Base-by-base conservation (phyloP, 2,113 vertebrate genomes). In the Oreocharis arfaki region DNA sequence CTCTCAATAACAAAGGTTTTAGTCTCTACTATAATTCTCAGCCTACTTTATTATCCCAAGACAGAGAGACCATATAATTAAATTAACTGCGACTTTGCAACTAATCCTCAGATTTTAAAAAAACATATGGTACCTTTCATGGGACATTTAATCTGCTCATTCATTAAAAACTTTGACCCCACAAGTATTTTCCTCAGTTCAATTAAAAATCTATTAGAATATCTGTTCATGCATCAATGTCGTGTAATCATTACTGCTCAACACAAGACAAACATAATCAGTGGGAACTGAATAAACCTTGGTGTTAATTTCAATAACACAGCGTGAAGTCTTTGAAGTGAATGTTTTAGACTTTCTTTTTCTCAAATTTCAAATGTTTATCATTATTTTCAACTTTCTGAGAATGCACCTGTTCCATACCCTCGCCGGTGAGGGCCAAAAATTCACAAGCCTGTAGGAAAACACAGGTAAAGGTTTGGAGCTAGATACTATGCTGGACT, bases 21-120 rank as follows among this genome's bases (percentile, higher is more conserved):
- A 32, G 83, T 91, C 87, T 83, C 41, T 92, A 67, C 82, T 93
- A 52, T 73, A 92, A 87, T 85, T 96, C 47, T 95, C 41, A 79
- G 77, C 81, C 33, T 94, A 24, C 26, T 84, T 95, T 93, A 93
- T 92, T 96, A 96, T 96, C 96, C 87, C 64, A 96, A 95, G 87
- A 79, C 83, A 96, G 76, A 92, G 47, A 68, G 16, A 81, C 16
- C 20, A 77, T 65, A 79, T 97, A 97, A 98, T 97, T 97, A 96
- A 97, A 97, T 97, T 96, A 98, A 93, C 78, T 97, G 87, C 97
- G 92, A 96, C 90, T 97, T 95, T 90, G 89, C 81, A 98, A 95
- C 44, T 95, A 78, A 97, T 97, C 96, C 95, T 95, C 73, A 93
- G 84, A 96, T 96, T 96, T 94, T 18, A 84, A 59, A 94, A 94